Conservation (phyloP, 2,888 invertebrate species). For the Drosophila kokeensis region DNA sequence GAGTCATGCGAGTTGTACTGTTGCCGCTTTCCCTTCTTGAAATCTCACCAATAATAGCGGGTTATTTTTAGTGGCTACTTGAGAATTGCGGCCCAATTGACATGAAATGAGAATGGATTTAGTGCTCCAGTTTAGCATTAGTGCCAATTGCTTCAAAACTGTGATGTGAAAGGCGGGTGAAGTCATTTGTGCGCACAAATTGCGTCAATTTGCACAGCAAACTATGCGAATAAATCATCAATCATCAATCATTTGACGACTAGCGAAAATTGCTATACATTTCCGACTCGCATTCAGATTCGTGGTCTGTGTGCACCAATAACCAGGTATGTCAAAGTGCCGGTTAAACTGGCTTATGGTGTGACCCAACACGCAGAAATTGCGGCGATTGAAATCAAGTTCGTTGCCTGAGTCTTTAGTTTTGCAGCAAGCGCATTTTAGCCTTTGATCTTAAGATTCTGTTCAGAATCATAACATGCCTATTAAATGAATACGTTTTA, state of each 20-base stretch:
- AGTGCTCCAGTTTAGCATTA: slow-evolving; percentile 44
- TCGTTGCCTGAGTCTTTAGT: slow-evolving; percentile 61
- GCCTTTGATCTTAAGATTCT: slow-evolving; percentile 30
- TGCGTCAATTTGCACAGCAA: slow-evolving; percentile 62
- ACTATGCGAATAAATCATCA: slow-evolving; percentile 44
- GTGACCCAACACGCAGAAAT: slow-evolving; percentile 39
- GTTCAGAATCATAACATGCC: slow-evolving; percentile 10
- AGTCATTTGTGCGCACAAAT: slow-evolving; percentile 53
- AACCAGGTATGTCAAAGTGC: slow-evolving; percentile 62
- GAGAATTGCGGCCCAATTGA: slow-evolving; percentile 58
- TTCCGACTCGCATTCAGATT: slow-evolving; percentile 49
- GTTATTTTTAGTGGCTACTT: slow-evolving; percentile 32
- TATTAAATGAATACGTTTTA: slow-evolving; percentile 35
- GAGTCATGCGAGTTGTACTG: slow-evolving; percentile 14
- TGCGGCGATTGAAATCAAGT: slow-evolving; percentile 44
- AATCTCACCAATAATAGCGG: slow-evolving; percentile 35
- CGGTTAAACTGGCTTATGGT: slow-evolving; percentile 17
- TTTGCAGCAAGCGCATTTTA: slow-evolving; percentile 10
- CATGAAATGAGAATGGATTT: slow-evolving; percentile 56
- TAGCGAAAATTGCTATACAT: slow-evolving; percentile 52
- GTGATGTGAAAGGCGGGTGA: slow-evolving; percentile 53
- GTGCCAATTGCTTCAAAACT: slow-evolving; percentile 24
- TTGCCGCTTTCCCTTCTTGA: slow-evolving; percentile 45
- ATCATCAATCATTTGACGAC: slow-evolving; percentile 53
- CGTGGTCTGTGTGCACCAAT: slow-evolving; percentile 58